phyloP scores from a whole-genome alignment of 2,797 vertebrate species.

The Phrynocephalus forsythii region DNA sequence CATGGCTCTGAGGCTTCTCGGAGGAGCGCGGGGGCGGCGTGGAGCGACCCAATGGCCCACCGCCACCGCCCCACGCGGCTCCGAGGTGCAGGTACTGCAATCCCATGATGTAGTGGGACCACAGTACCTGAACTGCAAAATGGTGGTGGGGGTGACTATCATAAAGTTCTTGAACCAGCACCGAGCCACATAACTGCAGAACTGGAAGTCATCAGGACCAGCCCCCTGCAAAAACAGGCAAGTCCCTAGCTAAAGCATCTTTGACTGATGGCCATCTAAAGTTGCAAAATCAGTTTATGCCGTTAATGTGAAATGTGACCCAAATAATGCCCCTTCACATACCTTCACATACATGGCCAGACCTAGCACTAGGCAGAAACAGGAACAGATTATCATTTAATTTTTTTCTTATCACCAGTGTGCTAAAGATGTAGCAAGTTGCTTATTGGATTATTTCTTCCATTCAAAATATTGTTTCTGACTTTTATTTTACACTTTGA shows the following conservation, averaged over 20 bases:
- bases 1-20: too few species aligned
- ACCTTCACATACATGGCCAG: not conserved
- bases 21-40: too few species aligned
- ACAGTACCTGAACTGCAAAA: too few species aligned
- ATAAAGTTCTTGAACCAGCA: too few species aligned
- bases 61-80: too few species aligned
- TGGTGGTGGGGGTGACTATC: too few species aligned
- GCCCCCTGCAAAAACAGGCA: not conserved
- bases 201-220: too few species aligned
- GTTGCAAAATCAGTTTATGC: not conserved
- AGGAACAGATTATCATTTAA: not conserved
- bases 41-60: too few species aligned
- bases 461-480: not conserved
- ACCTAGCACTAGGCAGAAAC: not conserved
- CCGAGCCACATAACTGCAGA: too few species aligned
- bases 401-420: not conserved
- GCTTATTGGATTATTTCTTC: not conserved
- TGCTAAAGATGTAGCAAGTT: not conserved
- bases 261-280: not conserved
- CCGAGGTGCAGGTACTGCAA: too few species aligned
- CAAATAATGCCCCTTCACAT: too few species aligned
- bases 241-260: not conserved
- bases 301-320: not conserved
- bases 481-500: not conserved
- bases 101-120: too few species aligned